These are phyloP conservation scores for Parelbella ahira DNA, from an alignment of 2,888 invertebrate genomes.

Conservation along the genomic window DNA sequence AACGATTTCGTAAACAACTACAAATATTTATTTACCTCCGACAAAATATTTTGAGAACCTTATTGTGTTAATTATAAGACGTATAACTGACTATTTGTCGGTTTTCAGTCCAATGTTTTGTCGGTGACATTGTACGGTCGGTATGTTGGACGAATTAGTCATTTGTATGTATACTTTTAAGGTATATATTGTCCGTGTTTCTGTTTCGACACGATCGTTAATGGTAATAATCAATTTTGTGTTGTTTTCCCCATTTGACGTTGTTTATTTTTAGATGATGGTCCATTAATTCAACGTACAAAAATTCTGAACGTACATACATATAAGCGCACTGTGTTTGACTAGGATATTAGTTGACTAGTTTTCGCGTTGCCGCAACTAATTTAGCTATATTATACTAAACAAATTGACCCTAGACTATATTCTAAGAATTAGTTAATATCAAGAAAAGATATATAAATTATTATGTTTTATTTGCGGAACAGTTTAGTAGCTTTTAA, in stretches of 20 bases:
- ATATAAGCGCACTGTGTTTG: too few species aligned
- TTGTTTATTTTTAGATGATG: slow-evolving; percentile 17
- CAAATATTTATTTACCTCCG: slow-evolving; percentile 6
- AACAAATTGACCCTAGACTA: too few species aligned
- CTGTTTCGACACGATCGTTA: slow-evolving; percentile 62
- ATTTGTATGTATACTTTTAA: slow-evolving; percentile 58
- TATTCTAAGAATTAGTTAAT: too few species aligned
- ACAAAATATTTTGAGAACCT: slow-evolving; percentile 8
- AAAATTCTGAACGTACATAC: too few species aligned
- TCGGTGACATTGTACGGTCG: slow-evolving; percentile 43
- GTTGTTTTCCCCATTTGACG: slow-evolving; percentile 39
- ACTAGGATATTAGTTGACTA: too few species aligned
- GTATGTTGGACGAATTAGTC: slow-evolving; percentile 68
- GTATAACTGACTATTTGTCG: slow-evolving; percentile 21
- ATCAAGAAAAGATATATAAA: too few species aligned
- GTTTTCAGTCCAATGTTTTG: slow-evolving; percentile 11
- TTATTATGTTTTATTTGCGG: too few species aligned
- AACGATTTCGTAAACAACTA: slow-evolving; percentile 56
- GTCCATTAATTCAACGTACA: too few species aligned
- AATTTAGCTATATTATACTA: too few species aligned
- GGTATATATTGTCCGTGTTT: slow-evolving; percentile 58
- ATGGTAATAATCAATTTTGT: slow-evolving; percentile 71
- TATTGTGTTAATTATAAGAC: slow-evolving; percentile 24
- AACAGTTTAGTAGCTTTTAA: too few species aligned
- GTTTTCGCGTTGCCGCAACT: too few species aligned